Evolutionary conservation across 2,797 vertebrate genomes (phyloP), one percentile per base, ranked within the genome.

Genomic region (Lacerta bilineata): DNA sequence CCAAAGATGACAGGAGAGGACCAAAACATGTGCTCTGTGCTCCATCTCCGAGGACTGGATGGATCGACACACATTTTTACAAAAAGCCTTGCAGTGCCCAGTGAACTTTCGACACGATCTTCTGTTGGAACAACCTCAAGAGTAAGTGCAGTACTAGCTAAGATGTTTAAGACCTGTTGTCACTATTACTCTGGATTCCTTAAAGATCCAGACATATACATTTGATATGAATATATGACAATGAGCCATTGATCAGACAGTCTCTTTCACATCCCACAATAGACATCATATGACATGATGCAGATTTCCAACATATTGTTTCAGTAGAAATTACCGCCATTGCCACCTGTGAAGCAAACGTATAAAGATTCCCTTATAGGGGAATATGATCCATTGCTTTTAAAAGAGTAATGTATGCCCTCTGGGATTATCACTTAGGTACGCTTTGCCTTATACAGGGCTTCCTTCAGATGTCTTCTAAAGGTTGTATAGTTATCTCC

Each of bases 1-100:
- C 27, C 69, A 85, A 39, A 81, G 69, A 39, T 89, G 71, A 80
- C 55, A 84, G 69, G 41, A 23, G 33, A 59, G 71, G 74, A 71
- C 61, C 64, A 88, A 68, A 85, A 74, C 17, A 64, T 11, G 23
- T 66, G 41, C n/a, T 46, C 7, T 33, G 27, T 0, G 9, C 75
- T 85, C 13, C 41, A 64, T 85, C 69, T 50, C 78, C 55, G 77
- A 79, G 43, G n/a, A 25, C 2, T 43, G 27, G 25, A 36, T 66
- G 78, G 75, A 71, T 84, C 68, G 50, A 23, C 15, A 64, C 39
- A 39, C n/a, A 74, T 85, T 85, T 85, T 68, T 46, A 61, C n/a
- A 46, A 55, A 75, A 33, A 64, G 17, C n/a, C 78, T 84, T 77
- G 85, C 59, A 75, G 36, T 69, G 33, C 64, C 55, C 29, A 18